These are phyloP conservation scores for Streptopelia turtur DNA, from an alignment of 2,797 vertebrate species.

Conservation along the genomic window DNA sequence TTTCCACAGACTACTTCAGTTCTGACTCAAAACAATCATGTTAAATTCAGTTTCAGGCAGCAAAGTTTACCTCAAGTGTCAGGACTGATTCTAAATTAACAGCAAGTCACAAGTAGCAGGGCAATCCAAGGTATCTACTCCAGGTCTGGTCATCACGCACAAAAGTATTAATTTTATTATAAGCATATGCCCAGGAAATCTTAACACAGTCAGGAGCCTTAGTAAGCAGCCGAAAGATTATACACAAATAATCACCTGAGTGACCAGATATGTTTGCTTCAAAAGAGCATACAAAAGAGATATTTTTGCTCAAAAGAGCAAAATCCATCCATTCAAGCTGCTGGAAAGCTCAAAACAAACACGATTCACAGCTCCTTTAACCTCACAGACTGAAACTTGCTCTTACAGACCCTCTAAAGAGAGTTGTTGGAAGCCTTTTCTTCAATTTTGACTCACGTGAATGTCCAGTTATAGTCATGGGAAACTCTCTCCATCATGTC, in stretches of 20 bases:
- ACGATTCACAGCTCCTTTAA: not conserved
- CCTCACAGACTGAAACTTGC: not conserved
- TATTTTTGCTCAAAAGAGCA: not conserved
- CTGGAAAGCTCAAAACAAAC: not conserved
- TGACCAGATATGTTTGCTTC: not conserved
- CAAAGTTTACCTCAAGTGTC: not conserved
- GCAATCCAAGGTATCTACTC: not conserved
- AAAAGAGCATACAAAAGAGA: not conserved
- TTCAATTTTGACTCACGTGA: conserved; percentile 84
- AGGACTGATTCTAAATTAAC: not conserved
- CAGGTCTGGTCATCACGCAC: not conserved
- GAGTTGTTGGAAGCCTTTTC: not conserved
- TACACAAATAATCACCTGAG: not conserved
- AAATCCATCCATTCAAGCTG: not conserved
- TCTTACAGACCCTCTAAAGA: not conserved
- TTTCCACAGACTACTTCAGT: not conserved
- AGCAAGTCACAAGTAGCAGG: not conserved
- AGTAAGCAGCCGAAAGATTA: not conserved
- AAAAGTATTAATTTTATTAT: not conserved
- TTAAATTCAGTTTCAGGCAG: not conserved
- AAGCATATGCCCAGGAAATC: not conserved
- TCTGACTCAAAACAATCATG: not conserved
- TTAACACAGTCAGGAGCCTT: not conserved
- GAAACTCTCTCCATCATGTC: conserved; percentile 90
- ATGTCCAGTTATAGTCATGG: conserved; percentile 95